Evolutionary conservation across 2,888 invertebrate genomes (phyloP).

Genomic region (Dynastes grantii): DNA sequence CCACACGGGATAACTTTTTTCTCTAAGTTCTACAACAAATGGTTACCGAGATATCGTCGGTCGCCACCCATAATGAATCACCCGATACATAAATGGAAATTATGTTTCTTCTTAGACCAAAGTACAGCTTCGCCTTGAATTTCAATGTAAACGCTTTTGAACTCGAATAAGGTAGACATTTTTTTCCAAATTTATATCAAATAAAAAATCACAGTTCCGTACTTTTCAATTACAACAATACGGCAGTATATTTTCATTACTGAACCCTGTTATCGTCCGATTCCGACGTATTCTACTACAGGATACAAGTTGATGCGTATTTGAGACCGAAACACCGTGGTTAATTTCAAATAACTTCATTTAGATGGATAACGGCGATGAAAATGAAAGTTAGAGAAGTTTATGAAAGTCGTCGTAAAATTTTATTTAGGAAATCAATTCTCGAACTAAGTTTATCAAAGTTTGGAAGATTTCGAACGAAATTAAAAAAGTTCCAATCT

Average conservation of each 20-base stretch:
- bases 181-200: constrained; percentile 17
- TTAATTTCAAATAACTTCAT: background rate
- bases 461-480: background rate
- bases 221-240: constrained; percentile 38
- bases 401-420: background rate
- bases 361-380: background rate
- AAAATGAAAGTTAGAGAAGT: background rate
- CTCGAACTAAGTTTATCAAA: background rate
- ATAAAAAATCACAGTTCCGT: constrained; percentile 40
- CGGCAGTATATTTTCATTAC: constrained; percentile 43
- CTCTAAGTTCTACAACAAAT: too few species aligned
- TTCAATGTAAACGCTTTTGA: constrained; percentile 3
- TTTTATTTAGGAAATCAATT: background rate
- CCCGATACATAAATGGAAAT: background rate
- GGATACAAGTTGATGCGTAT: constrained; percentile 7
- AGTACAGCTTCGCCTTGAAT: constrained; percentile 27
- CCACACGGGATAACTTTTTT: too few species aligned
- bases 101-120: too few species aligned
- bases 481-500: background rate
- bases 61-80: too few species aligned
- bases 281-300: constrained; percentile 40
- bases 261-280: constrained; percentile 47
- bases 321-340: background rate
- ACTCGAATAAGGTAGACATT: constrained; percentile 29
- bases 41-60: too few species aligned